Base-by-base conservation (phyloP, 2,113 vertebrate genomes). In the Gopherus flavomarginatus region DNA sequence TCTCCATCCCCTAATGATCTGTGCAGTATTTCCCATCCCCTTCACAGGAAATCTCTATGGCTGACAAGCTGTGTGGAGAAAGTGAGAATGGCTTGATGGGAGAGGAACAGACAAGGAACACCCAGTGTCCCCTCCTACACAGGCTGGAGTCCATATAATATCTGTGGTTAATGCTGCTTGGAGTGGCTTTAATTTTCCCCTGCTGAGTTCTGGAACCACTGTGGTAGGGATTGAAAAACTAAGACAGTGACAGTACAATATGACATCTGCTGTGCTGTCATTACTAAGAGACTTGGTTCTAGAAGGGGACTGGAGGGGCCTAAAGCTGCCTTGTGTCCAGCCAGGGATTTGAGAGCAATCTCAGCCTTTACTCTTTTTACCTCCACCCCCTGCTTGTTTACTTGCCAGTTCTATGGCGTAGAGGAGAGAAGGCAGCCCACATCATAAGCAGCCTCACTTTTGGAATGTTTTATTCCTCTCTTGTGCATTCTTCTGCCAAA, bases 291-390 rank as follows among this genome's bases (percentile, higher is more conserved):
- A 90, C 0, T 9, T 65, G 78, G 38, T 65, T 65, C 50, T 96
- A 82, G 47, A 94, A 96, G 11, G 91, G 89, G 94, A 62, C 85
- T 0, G 16, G 62, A 35, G 35, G n/a, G 35, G 38, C 65, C n/a
- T 52, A 81, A 19, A 50, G 29, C 50, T 21, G 96, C 94, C 72
- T 59, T 82, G 24, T 77, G 92, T 96, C 92, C 94, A 97, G 94
- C 94, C 92, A 90, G 56, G 72, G 35, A 22, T 87, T 96, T 94
- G 54, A 81, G 84, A 90, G 81, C 79, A 81, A n/a, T 2, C 80
- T 38, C 94, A 94, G 79, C 91, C 89, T 88, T 31, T 86, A 59
- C 11, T 88, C 44, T 42, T 29, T 44, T 77, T 26, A 27, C n/a
- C 11, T 24, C 75, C 44, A 8, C 26, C 24, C 42, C 26, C n/a